These are phyloP conservation scores for Manis javanica DNA, from an alignment of 2,797 vertebrate genomes.

Conservation along the genomic window DNA sequence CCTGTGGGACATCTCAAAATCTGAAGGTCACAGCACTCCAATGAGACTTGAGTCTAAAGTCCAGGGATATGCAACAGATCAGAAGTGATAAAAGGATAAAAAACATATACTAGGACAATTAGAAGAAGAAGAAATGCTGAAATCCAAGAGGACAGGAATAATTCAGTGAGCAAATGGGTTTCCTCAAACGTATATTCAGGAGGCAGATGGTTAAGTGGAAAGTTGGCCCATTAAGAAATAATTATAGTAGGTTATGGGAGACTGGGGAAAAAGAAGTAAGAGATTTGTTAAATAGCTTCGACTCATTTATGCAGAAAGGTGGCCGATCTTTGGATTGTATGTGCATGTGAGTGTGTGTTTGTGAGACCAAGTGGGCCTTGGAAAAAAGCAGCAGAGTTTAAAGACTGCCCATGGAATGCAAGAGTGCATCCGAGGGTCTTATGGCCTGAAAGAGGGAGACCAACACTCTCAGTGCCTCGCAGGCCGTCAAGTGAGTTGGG, in stretches of 20 bases:
- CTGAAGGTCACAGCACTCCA: neutral
- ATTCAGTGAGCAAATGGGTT: slow-evolving; percentile 43
- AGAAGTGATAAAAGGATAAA: neutral
- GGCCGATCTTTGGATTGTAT: neutral
- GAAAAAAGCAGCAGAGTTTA: neutral
- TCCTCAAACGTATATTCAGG: slow-evolving; percentile 23
- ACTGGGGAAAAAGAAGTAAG: slow-evolving; percentile 41
- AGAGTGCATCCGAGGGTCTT: neutral
- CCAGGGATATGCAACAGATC: neutral
- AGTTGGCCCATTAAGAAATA: slow-evolving; percentile 58
- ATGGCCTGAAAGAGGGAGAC: neutral
- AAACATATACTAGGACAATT: slow-evolving; percentile 28
- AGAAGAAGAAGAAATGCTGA: slow-evolving; percentile 26
- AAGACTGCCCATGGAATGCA: neutral
- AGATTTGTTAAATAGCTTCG: slow-evolving; percentile 41
- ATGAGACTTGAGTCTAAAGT: neutral
- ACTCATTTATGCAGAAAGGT: slow-evolving; percentile 31
- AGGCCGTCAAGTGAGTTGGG: neutral
- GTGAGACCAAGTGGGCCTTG: neutral
- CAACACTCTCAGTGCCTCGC: neutral
- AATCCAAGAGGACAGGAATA: slow-evolving; percentile 36
- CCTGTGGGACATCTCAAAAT: neutral
- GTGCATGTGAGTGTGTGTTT: neutral
- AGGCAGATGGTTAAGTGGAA: slow-evolving; percentile 44
- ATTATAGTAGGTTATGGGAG: slow-evolving; percentile 45